Base-by-base conservation (phyloP, 1,140 invertebrate genomes). In the Heliconius eleuchia region DNA sequence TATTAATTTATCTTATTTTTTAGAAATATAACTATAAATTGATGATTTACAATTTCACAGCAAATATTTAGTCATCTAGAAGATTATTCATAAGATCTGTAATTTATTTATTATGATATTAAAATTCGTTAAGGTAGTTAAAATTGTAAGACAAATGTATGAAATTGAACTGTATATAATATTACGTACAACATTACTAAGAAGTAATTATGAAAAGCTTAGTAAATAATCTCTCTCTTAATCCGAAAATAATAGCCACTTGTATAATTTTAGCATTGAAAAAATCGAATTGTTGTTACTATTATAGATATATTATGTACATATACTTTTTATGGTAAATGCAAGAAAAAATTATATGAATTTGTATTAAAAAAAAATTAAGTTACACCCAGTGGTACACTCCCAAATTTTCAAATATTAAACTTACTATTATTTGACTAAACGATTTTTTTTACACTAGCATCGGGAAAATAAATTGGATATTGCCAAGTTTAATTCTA, bases 11-110 rank as follows among this genome's bases (percentile, higher is more conserved):
- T 16, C 27, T 66, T 66, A 66, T 1, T 4, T 13, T 66, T 66
- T 66, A 16, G 16, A 27, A 66, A 0, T 27, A 66, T 30, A 66
- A 27, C 27, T 66, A 66, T 13, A 66, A 66, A 66, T 66, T 66
- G 60, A 66, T 66, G 60, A 66, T 66, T 66, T 66, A 66, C 60
- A 66, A 27, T 66, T 66, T 66, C 60, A 66, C 60, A 66, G 60
- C 60, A 66, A 66, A 30, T 30, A 52, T 66, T 66, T 66, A 66
- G 60, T 66, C n/a, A 60, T 60, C 60, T 66, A 66, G 23, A 66
- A 30, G 60, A 66, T 13, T 66, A 13, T 66, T 66, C 60, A 66
- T 66, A 66, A 66, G 60, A 66, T 66, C 23, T 27, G 60, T 9
- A 23, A 27, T 66, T 66, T 66, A 27, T 11, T 60, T 23, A 60